Conservation (phyloP, 2,113 vertebrate genomes). For the Laterallus jamaicensis region DNA sequence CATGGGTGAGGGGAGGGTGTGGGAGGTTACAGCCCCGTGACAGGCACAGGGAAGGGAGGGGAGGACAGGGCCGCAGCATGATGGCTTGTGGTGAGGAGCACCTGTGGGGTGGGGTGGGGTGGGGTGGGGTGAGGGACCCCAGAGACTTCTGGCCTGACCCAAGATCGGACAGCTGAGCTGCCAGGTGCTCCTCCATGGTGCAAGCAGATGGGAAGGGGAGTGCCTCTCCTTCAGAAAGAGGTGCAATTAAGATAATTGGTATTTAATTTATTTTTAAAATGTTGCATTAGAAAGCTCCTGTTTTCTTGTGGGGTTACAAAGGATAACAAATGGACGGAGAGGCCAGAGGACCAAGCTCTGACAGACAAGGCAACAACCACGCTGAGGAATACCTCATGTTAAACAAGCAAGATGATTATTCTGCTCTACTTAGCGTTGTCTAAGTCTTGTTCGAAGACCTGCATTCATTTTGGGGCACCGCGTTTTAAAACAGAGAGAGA, state of each 20-base stretch:
- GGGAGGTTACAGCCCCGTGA: background rate
- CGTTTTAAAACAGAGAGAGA: conserved; percentile 46
- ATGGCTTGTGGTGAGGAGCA: background rate
- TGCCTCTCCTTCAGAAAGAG: background rate
- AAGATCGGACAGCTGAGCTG: background rate
- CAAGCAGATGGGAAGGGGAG: background rate
- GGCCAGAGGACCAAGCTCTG: conserved; percentile 13
- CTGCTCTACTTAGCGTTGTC: conserved; percentile 55
- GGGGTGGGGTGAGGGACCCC: background rate
- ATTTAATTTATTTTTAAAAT: background rate
- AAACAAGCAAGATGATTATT: conserved; percentile 70
- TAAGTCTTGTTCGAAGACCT: background rate
- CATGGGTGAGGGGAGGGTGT: fast-evolving
- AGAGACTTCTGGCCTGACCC: background rate
- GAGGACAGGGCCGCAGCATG: fast-evolving
- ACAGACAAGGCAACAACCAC: background rate
- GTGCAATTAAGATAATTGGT: background rate
- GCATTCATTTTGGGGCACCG: conserved; percentile 31
- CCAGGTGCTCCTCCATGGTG: background rate
- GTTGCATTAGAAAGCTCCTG: background rate
- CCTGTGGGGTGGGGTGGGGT: too few species aligned
- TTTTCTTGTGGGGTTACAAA: conserved; percentile 16
- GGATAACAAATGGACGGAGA: conserved; percentile 31
- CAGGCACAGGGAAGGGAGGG: background rate
- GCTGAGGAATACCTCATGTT: conserved; percentile 39